Evolutionary conservation across 1,140 invertebrate genomes (phyloP).

Genomic region (Anastrepha obliqua): DNA sequence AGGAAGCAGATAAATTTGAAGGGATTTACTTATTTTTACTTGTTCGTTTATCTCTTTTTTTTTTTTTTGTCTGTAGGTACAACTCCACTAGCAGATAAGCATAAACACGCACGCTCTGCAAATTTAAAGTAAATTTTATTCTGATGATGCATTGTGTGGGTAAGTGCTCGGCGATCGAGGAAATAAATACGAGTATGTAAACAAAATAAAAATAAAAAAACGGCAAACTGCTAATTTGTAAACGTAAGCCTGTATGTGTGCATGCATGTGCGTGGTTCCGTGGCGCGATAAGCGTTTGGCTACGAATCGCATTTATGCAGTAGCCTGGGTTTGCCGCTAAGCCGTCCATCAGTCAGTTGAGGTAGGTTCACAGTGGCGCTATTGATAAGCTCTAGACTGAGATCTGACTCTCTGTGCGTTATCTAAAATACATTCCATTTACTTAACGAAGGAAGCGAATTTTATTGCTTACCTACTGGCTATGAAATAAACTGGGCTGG

Average conservation of each 20-base stretch:
- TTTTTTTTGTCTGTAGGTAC: neutral
- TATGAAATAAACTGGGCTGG: neutral
- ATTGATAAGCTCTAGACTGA: neutral
- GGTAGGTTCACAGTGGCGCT: slow-evolving; percentile 5
- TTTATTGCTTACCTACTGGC: neutral
- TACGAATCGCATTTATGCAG: neutral
- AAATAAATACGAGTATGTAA: neutral
- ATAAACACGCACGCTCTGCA: too few species aligned
- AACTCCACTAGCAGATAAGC: neutral
- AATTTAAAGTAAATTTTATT: neutral
- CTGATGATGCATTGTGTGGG: neutral
- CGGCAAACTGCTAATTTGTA: neutral
- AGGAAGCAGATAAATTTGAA: slow-evolving; percentile 25
- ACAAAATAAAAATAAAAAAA: neutral
- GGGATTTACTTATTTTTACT: neutral
- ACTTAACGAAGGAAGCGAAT: neutral
- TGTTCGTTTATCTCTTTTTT: neutral
- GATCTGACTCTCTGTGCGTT: neutral
- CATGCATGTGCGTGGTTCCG: neutral
- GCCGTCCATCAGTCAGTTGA: slow-evolving; percentile 2
- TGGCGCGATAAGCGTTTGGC: neutral
- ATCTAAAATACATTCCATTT: neutral
- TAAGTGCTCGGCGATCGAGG: neutral
- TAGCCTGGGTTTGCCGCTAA: neutral
- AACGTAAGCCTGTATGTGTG: neutral